Evolutionary conservation across 2,888 invertebrate species (phyloP), one percentile per base, ranked within the genome.

Genomic region (Rhamphomyia laevipes): DNA sequence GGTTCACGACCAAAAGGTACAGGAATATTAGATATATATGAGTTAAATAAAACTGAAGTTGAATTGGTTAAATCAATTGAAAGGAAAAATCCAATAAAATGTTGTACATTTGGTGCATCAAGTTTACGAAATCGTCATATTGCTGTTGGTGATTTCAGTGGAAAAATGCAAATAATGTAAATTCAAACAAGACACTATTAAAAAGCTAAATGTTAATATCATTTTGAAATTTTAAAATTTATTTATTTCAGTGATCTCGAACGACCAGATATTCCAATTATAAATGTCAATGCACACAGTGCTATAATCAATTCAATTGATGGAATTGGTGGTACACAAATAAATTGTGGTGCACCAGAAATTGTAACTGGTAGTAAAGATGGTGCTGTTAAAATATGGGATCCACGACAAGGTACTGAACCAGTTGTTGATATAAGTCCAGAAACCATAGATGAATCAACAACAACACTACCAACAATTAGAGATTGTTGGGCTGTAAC

Each of bases 301-400:
- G 83, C 84, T 57, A 89, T 94, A 27, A 89, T 96, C 48, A 95
- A 96, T 69, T 74, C 82, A 11, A 87, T 96, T 50, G 95, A 95
- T 74, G 94, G 87, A 1, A 80, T 94, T 56, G 94, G 88, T 3
- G 95, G 95, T 0, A 78, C 77, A 35, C 80, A 77, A 46, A 67
- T 81, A 3, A 86, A 88, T 46, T 89, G 86, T 67, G 95, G 95
- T 15, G 92, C 95, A 3, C 94, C 95, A 9, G 96, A 96, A 77
- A 82, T 96, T 59, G 92, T 86, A 0, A 95, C 95, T 6, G 95
- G 93, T 6, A 87, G 93, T 56, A 77, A 89, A 68, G 95, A 96
- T 77, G 95, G 95, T 76, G 77, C 82, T 43, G 93, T 95, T 0
- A 94, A 92, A 74, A 83, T 96, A 1, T 96, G 96, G 96, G 96